These are phyloP conservation scores for Sardinella longiceps DNA, from an alignment of 2,797 vertebrate species.

Conservation along the genomic window DNA sequence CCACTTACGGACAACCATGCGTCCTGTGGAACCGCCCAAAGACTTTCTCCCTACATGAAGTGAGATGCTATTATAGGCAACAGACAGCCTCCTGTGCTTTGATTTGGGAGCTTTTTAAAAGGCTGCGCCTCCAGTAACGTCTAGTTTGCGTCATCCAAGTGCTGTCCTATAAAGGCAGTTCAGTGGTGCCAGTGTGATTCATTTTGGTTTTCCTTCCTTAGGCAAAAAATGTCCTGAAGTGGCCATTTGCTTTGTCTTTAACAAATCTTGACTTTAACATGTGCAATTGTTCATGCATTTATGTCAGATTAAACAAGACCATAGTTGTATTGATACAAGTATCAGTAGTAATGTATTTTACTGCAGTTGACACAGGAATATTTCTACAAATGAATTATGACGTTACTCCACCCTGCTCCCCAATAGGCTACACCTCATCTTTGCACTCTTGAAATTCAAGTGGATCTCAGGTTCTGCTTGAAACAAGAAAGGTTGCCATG, in stretches of 20 bases:
- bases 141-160: neutral
- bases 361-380: conserved; percentile 14
- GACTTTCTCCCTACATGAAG: no score
- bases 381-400: conserved; percentile 53
- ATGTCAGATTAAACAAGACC: no score
- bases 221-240: neutral
- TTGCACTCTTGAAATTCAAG: conserved; percentile 32
- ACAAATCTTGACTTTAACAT: no score
- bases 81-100: neutral
- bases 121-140: neutral
- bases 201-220: neutral
- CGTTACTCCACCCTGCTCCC: conserved; percentile 37
- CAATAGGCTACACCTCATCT: conserved; percentile 1
- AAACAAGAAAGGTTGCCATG: conserved; percentile 45
- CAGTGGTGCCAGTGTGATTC: neutral
- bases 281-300: no score
- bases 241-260: neutral
- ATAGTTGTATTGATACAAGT: no score
- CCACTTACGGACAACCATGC: neutral
- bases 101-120: neutral
- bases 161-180: neutral
- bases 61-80: neutral
- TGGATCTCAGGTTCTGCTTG: conserved; percentile 49
- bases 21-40: neutral
- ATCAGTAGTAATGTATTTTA: no score